phyloP scores from a whole-genome alignment of 1,140 invertebrate genomes.

The Zaprionus camerounensis region DNA sequence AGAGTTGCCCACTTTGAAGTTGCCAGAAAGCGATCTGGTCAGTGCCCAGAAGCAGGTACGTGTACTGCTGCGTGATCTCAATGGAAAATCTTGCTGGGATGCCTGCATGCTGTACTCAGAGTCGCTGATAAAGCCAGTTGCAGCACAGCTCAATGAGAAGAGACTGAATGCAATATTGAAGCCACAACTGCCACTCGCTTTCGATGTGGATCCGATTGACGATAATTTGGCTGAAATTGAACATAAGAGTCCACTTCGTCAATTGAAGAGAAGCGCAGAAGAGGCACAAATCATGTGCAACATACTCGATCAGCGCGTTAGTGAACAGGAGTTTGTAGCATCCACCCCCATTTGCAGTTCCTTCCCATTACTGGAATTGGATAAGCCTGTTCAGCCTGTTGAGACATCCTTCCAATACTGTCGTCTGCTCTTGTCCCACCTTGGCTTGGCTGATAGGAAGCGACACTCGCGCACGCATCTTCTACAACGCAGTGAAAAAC shows the following conservation, averaged over 20 bases:
- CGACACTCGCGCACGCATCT: slow-evolving; percentile 93
- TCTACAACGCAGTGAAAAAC: slow-evolving; percentile 94
- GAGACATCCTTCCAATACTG: slow-evolving; percentile 90
- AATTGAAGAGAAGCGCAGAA: slow-evolving; percentile 85
- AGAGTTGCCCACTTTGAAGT: slow-evolving; percentile 93
- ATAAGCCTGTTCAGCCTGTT: slow-evolving; percentile 60
- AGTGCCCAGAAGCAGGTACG: slow-evolving; percentile 90
- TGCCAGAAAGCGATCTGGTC: slow-evolving; percentile 89
- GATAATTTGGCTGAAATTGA: slow-evolving; percentile 96
- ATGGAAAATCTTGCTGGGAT: slow-evolving; percentile 98
- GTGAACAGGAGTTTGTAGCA: slow-evolving; percentile 90
- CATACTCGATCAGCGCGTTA: slow-evolving; percentile 91
- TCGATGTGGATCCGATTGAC: slow-evolving; percentile 96
- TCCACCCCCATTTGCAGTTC: slow-evolving; percentile 38
- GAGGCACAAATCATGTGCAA: slow-evolving; percentile 93
- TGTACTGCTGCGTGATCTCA: slow-evolving; percentile 95
- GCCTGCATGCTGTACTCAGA: slow-evolving; percentile 94
- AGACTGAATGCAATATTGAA: slow-evolving; percentile 71
- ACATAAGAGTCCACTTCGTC: slow-evolving; percentile 91
- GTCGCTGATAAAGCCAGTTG: slow-evolving; percentile 78
- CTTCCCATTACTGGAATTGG: slow-evolving; percentile 42
- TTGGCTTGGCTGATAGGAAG: slow-evolving; percentile 95
- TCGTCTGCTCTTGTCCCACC: slow-evolving; percentile 93
- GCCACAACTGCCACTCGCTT: slow-evolving; percentile 87
- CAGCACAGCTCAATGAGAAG: slow-evolving; percentile 31